Base-by-base conservation (phyloP, 1,140 invertebrate species). In the Drosophila bocki region DNA sequence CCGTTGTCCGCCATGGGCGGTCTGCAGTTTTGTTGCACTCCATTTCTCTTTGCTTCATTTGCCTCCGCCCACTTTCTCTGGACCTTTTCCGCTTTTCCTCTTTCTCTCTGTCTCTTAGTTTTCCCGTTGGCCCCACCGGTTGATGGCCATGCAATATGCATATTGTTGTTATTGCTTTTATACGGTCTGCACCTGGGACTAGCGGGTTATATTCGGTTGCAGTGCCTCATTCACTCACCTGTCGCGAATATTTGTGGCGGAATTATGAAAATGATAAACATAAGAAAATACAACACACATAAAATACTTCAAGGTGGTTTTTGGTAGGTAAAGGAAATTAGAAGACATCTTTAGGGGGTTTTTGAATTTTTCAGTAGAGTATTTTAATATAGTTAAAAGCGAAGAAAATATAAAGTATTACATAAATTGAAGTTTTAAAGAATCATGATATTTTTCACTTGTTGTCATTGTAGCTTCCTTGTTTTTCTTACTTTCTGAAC, bases 71-170 rank as follows among this genome's bases (percentile, higher is more conserved):
- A 13, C 48, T 41, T 29, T 45, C 32, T 9, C 35, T 15, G 8
- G n/a, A 13, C 47, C 37, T 68, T 32, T 35, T 42, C 42, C 22
- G 9, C 35, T 13, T 13, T 13, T 37, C 15, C 17, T 5, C n/a
- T 17, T 8, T n/a, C 3, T 29, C 26, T 47, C 44, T 22, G 6
- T 47, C 45, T 29, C 22, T 29, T 22, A 19, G 50, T 42, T 33
- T 22, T 17, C n/a, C 44, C 35, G 9, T 33, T 79, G 71, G 56
- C 67, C 60, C 51, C 51, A 54, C 33, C 54, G 54, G 77, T 63
- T 74, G 56, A 15, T 48, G 53, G 63, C 41, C 60, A 75, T 90
- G 75, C 63, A 90, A 84, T 79, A 88, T 84, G 78, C 75, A 88
- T 71, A 54, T 67, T 80, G 77, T 74, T 87, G 77, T 45, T 79